Evolutionary conservation across 1,140 invertebrate species (phyloP).

Genomic region (Drepana arcuata): DNA sequence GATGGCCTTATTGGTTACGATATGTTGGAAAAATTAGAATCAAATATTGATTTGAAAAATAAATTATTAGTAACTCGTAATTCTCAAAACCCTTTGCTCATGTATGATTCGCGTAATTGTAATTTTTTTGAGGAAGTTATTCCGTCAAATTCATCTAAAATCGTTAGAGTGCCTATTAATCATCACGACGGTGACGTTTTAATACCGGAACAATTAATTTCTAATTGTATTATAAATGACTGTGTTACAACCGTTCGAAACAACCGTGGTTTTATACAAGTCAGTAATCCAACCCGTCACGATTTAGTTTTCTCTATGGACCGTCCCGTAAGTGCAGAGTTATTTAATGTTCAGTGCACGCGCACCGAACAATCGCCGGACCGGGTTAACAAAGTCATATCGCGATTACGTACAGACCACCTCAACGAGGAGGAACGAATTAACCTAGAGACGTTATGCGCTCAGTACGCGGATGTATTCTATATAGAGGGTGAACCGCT

Average conservation of each 20-base stretch:
- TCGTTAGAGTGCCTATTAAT: constrained; percentile 10
- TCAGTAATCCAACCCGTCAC: too few relatives aligned
- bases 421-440: too few relatives aligned
- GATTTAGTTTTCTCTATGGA: too few relatives aligned
- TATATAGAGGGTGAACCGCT: too few relatives aligned
- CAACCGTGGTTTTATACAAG: constrained; percentile 2
- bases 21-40: neutral
- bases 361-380: too few relatives aligned
- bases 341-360: too few relatives aligned
- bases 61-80: neutral
- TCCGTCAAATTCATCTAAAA: constrained; percentile 9
- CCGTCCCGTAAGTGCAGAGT: too few relatives aligned
- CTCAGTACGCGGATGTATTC: too few relatives aligned
- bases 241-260: constrained; percentile 8
- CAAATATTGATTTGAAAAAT: neutral
- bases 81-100: neutral
- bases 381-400: too few relatives aligned
- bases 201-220: constrained; percentile 11
- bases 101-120: neutral
- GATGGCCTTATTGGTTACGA: constrained; percentile 1
- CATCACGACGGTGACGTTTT: constrained; percentile 8
- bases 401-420: too few relatives aligned
- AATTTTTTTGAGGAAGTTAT: neutral
- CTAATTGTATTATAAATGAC: constrained; percentile 11
- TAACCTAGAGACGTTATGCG: too few relatives aligned